Base-by-base conservation (phyloP, 2,888 invertebrate genomes). In the Cantharis lateralis region DNA sequence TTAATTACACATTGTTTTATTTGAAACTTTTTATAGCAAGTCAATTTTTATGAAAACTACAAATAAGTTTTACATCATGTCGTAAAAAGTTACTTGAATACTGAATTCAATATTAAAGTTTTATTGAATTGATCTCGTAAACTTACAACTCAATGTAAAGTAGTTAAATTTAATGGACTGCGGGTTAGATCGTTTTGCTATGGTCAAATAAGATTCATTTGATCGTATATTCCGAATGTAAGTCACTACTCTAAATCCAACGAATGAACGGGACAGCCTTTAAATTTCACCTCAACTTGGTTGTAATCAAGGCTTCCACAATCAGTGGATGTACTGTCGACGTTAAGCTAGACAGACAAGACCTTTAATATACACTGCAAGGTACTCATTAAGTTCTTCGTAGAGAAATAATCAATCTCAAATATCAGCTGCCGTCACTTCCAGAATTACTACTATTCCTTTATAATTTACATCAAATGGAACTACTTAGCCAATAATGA, bases 121-220 rank as follows among this genome's bases (percentile, higher is more conserved):
- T 73, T 68, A 73, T 73, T 69, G 69, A 69, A 68, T 73, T 71
- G 69, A 26, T 28, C 68, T 26, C 73, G 69, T 73, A 73, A 73
- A 73, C 69, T 68, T 73, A 62, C 73, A 26, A 63, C 73, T 74
- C 74, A 70, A 74, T 74, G 70, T 74, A 70, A 70, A 74, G 74
- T 70, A 74, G 74, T 74, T 74, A 74, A 74, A 74, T 74, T 74
- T 74, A 74, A 74, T 74, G 74, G 70, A 70, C 74, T 74, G 74
- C 74, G 63, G 74, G 70, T 69, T 64, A 70, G 74, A 74, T 74
- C 74, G 68, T 74, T 74, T 61, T 71, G 68, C 75, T 80, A 78
- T 81, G 81, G 79, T 78, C 79, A 80, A 80, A 82, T 81, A 81
- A 81, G 80, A 82, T 82, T 82, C 81, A 82, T 82, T 79, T 79